Percentiles rank a stretch among this genome's conserved stretches.
Evolutionary conservation across 2,113 vertebrate species (phyloP).

Genomic region (Dicrurus megarhynchus): DNA sequence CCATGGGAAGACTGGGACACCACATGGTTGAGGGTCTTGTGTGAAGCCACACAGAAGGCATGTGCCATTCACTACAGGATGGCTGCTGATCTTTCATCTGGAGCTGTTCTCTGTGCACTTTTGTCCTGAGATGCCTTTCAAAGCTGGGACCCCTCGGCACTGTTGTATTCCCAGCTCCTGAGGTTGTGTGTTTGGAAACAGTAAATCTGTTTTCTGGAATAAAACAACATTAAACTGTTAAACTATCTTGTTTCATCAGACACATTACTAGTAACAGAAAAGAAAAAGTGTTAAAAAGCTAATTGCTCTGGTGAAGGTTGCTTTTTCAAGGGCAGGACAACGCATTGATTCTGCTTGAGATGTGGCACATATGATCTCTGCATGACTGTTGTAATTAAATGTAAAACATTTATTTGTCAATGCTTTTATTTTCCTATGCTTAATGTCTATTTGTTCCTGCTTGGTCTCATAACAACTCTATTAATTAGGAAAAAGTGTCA

Average conservation of each 20-base stretch:
- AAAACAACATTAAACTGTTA: not conserved
- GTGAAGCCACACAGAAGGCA: not conserved
- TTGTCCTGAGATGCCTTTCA: not conserved
- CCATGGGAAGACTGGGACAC: not conserved
- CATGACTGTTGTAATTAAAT: not conserved
- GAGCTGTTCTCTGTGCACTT: not conserved
- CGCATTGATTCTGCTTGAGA: not conserved
- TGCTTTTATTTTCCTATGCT: not conserved
- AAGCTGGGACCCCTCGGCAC: not conserved
- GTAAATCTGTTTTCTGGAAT: not conserved
- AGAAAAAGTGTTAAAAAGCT: not conserved
- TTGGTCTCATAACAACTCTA: not conserved
- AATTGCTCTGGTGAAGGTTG: not conserved
- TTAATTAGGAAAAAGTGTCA: slow-evolving; percentile 6
- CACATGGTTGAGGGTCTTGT: not conserved
- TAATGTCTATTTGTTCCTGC: not conserved
- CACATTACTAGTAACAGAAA: not conserved
- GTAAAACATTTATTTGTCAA: not conserved
- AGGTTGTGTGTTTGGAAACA: not conserved
- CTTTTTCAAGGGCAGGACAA: not conserved
- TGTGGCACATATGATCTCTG: not conserved
- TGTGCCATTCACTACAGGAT: not conserved
- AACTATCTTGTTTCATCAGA: not conserved
- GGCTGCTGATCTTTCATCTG: not conserved
- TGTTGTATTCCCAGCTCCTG: not conserved